Evolutionary conservation across 64 coral and sea anemone species (phyloP).

Genomic region (Exaiptasia diaphana): DNA sequence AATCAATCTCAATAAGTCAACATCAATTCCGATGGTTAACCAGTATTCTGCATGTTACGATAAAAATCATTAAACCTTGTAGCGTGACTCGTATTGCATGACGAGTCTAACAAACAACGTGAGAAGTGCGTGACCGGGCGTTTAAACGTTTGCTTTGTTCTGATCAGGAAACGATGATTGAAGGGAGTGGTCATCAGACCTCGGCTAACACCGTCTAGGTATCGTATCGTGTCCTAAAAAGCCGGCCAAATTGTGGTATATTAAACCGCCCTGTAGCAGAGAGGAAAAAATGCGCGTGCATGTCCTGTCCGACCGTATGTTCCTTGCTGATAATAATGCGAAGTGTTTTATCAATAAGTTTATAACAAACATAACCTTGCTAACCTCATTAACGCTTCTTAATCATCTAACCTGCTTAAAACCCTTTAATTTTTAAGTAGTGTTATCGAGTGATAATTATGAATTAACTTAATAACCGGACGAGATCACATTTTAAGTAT

Average conservation of each 20-base stretch:
- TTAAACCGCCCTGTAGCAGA: neutral
- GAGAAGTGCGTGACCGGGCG: neutral
- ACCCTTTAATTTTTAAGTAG: too few relatives aligned
- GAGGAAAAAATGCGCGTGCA: slow-evolving; percentile 5
- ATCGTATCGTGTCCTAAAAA: slow-evolving; percentile 4
- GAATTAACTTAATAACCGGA: too few relatives aligned
- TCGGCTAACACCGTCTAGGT: slow-evolving; percentile 8
- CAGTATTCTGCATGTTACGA: too few relatives aligned
- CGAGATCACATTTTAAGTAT: too few relatives aligned
- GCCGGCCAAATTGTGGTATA: neutral
- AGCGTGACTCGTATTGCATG: too few relatives aligned
- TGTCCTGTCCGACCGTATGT: slow-evolving; percentile 10
- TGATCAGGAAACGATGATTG: slow-evolving; percentile 16
- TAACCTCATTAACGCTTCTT: too few relatives aligned
- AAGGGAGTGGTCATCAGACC: slow-evolving; percentile 35
- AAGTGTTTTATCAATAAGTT: neutral
- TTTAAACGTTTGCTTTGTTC: neutral
- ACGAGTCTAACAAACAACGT: neutral
- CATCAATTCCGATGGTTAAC: too few relatives aligned
- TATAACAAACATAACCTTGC: too few relatives aligned
- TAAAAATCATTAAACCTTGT: too few relatives aligned
- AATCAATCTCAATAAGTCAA: too few relatives aligned
- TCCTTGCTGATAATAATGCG: neutral
- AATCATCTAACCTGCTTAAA: too few relatives aligned
- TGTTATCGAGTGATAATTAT: too few relatives aligned